Evolutionary conservation across 2,797 vertebrate genomes (phyloP), one percentile per base, ranked within the genome.

Genomic region (Lutjanus campechanus): DNA sequence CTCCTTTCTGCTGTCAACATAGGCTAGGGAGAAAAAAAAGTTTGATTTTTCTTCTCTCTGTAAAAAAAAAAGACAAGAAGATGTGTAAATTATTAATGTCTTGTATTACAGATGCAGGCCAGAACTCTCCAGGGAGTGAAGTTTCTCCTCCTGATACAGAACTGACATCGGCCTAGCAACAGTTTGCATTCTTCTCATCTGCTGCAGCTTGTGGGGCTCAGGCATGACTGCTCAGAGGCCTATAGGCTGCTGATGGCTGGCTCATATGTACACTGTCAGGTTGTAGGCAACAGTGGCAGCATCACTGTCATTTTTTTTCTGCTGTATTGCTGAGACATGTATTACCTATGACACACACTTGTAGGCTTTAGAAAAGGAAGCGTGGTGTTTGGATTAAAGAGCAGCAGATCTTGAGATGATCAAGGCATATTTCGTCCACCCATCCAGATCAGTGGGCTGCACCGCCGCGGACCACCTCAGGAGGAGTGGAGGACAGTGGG

Each of bases 71-170:
- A 36, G 29, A 36, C 29, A 36, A 36, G 22, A 56, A n/a, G 13
- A 10, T 55, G 44, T 66, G 62, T 94, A 68, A 91, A 95, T 92
- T 89, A 93, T 94, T 89, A 76, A 94, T 89, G 62, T 36, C 22
- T 74, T 76, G 49, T 61, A 88, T 91, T 84, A 90, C 89, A 92
- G 71, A 89, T 86, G 79, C 79, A 86, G 81, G 49, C 69, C 47
- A 70, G 83, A 79, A 77, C 75, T 85, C 83, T 81, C 74, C 6
- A 22, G 83, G 74, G 75, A 77, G 44, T 69, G 10, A 80, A 62
- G 71, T 82, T 90, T 77, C 88, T 86, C 65, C 79, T 77, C 61
- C 54, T 7, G 15, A 82, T 51, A 53, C 69, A 83, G 58, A 85
- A 66, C 82, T 85, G 89, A 83, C 85, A 88, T 79, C 17, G 54